These are phyloP conservation scores for Agrenia bidenticulata DNA, from an alignment of 2,888 invertebrate genomes.

Conservation along the genomic window DNA sequence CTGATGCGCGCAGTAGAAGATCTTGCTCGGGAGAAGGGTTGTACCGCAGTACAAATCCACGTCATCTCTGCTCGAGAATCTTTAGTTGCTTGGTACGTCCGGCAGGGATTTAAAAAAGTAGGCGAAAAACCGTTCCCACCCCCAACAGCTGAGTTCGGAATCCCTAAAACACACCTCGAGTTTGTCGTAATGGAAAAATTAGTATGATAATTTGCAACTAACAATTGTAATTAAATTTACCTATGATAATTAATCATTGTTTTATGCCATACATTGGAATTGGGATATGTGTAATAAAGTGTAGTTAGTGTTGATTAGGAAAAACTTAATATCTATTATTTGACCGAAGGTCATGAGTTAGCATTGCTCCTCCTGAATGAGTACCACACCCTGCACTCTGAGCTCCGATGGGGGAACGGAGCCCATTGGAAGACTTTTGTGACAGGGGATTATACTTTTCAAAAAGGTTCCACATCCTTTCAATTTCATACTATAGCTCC, in stretches of 20 bases:
- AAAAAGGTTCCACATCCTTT: background rate
- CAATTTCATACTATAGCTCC: no score
- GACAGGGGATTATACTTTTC: background rate
- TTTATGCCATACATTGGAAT: no score
- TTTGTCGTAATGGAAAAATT: conserved; percentile 25
- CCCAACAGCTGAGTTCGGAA: conserved; percentile 13
- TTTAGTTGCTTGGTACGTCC: conserved; percentile 37
- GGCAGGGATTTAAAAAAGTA: conserved; percentile 30
- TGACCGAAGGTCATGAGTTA: background rate
- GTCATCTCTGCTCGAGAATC: conserved; percentile 32
- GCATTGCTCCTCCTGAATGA: background rate
- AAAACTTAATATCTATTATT: no score
- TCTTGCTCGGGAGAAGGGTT: conserved; percentile 24
- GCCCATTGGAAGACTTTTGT: background rate
- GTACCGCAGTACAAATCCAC: conserved; percentile 24
- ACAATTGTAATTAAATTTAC: no score
- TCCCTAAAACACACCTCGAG: conserved; percentile 36
- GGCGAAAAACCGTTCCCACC: conserved; percentile 32
- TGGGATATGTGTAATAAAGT: no score
- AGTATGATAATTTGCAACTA: no score
- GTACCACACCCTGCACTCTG: no score
- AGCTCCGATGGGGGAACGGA: no score
- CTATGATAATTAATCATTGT: no score
- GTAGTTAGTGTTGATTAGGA: no score
- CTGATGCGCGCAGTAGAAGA: conserved; percentile 31